Evolutionary conservation across 2,113 vertebrate species (phyloP).

Genomic region (Oriolus oriolus): DNA sequence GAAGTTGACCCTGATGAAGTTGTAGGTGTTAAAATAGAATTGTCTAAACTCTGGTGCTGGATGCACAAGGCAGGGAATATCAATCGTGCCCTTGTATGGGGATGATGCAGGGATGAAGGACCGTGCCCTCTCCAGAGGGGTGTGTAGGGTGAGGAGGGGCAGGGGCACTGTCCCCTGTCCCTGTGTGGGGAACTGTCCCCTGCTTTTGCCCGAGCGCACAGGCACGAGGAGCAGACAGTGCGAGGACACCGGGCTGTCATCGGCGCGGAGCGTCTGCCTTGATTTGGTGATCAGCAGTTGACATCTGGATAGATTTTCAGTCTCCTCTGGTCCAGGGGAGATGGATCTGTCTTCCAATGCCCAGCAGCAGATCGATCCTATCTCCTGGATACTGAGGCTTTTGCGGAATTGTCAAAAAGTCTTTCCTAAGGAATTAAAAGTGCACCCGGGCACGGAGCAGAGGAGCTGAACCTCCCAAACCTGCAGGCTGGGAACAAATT

Average conservation of each 20-base stretch:
- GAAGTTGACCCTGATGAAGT: not conserved
- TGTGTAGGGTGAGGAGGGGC: not conserved
- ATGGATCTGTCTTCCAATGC: not conserved
- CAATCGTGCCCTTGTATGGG: accelerated
- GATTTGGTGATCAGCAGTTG: not conserved
- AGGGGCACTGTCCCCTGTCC: not conserved
- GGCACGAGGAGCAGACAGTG: not conserved
- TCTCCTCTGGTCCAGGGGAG: not conserved
- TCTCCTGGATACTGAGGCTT: not conserved
- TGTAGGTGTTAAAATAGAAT: not conserved
- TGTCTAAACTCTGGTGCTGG: not conserved
- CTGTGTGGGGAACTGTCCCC: not conserved
- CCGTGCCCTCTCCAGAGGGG: not conserved
- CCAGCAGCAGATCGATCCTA: not conserved
- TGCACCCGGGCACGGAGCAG: accelerated
- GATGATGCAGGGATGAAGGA: not conserved
- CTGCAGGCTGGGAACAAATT: not conserved
- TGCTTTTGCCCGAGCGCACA: not conserved
- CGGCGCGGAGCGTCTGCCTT: accelerated
- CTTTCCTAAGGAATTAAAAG: not conserved
- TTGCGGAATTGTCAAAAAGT: not conserved
- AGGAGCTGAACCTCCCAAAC: not conserved
- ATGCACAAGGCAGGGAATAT: not conserved
- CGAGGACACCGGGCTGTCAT: not conserved
- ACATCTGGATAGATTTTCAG: slow-evolving; percentile 22